Percentiles rank a stretch among this genome's conserved stretches.
Evolutionary conservation across 2,888 invertebrate genomes (phyloP).

Genomic region (Sphecodes monilicornis): DNA sequence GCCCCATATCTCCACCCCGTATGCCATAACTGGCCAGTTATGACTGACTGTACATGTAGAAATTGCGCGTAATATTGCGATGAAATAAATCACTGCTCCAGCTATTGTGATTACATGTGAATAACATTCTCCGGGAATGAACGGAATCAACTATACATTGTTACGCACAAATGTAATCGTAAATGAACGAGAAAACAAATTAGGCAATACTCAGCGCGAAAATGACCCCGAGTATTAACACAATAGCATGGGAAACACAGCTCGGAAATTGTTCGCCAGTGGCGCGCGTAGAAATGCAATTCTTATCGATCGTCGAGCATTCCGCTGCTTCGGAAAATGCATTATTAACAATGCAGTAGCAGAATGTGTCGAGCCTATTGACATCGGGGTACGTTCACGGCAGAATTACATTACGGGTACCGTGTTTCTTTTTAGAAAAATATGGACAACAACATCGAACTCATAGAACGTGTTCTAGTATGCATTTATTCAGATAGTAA

Average conservation of each 20-base stretch:
- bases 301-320: background rate
- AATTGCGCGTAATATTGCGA: background rate
- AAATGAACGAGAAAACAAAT: slow-evolving; percentile 6
- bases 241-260: background rate
- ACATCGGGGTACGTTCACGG: background rate
- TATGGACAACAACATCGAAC: background rate
- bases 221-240: background rate
- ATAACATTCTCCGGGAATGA: background rate
- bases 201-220: background rate
- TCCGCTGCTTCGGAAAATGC: background rate
- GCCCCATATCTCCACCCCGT: too few species aligned
- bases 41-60: too few species aligned
- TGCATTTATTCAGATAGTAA: background rate
- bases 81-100: background rate
- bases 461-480: background rate
- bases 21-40: too few species aligned
- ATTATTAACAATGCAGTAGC: background rate
- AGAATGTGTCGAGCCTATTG: background rate
- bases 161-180: background rate
- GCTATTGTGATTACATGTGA: background rate
- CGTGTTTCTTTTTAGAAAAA: background rate
- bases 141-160: slow-evolving; percentile 4
- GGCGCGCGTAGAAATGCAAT: background rate
- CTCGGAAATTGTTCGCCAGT: background rate
- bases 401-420: background rate